Evolutionary conservation across 2,797 vertebrate species (phyloP), one percentile per base, ranked within the genome.

Genomic region (Platalea minor): DNA sequence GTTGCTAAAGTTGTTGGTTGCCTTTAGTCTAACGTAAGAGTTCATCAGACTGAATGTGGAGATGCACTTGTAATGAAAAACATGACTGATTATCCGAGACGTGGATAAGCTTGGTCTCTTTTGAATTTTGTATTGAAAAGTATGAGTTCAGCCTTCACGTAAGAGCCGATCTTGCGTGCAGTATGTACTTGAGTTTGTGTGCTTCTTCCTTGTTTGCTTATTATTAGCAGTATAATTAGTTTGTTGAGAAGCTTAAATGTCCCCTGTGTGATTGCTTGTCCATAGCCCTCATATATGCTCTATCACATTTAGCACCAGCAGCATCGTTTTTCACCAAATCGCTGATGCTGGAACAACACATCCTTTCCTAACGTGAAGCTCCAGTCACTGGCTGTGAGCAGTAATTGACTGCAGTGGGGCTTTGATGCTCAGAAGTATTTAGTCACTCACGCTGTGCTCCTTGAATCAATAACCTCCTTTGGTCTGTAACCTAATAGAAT

Each of bases 361-460:
- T 84, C 73, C 59, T 76, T 41, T 76, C 51, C 43, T 29, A 5
- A 63, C 0, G 2, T 16, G 73, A 3, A 24, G 56, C 74, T 90
- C n/a, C 51, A 5, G n/a, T 7, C 17, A 1, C 85, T 74, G 81
- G 5, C 91, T 86, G 83, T 7, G 84, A 89, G 77, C 91, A 76
- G 70, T 67, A 82, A 94, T 91, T 91, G 89, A 63, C 87, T 76
- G 84, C 87, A 53, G 24, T 2, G 54, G 56, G 63, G 50, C 84
- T 95, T 89, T 89, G 93, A 69, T 93, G 92, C 94, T 90, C 59
- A 0, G 7, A 73, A 90, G 88, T 88, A 82, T 96, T 95, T 92
- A 94, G 94, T 82, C 70, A 29, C 86, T 93, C 90, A 61, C 0
- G 2, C 86, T 92, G 86, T 88, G 83, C 76, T 90, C 79, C 75